Percentiles rank a stretch among this genome's conserved stretches.
Conservation (phyloP, 2,797 vertebrate species). For the Rhabdomys pumilio region DNA sequence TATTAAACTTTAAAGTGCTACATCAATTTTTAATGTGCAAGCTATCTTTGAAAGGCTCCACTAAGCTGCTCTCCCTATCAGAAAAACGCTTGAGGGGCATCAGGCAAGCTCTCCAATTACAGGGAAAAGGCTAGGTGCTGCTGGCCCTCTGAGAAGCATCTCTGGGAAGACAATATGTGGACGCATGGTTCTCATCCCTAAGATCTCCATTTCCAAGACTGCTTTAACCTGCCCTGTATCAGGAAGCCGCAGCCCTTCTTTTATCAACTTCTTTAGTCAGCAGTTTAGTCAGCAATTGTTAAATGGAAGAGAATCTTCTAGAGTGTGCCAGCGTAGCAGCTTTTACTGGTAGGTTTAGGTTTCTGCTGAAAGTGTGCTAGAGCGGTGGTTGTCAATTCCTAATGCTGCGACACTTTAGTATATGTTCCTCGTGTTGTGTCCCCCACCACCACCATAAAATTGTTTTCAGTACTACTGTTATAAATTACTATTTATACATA, state of each 20-base stretch:
- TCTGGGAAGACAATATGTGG: constrained; percentile 62
- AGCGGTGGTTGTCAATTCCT: neutral
- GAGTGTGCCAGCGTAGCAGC: neutral
- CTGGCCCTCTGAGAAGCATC: constrained; percentile 65
- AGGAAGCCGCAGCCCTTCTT: constrained; percentile 44
- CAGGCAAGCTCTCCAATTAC: constrained; percentile 70
- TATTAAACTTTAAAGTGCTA: constrained; percentile 86
- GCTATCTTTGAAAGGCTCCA: constrained; percentile 82
- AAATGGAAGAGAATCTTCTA: neutral
- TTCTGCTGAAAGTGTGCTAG: neutral
- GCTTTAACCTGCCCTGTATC: constrained; percentile 48
- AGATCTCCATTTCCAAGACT: constrained; percentile 74
- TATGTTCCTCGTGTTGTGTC: neutral
- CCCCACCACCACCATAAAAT: neutral
- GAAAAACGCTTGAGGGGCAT: constrained; percentile 74
- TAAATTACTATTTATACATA: neutral
- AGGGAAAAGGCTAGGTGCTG: constrained; percentile 62
- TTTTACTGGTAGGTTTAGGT: constrained; percentile 12
- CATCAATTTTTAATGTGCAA: constrained; percentile 88
- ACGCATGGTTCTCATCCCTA: constrained; percentile 49
- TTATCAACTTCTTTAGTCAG: constrained; percentile 56
- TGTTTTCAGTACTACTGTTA: neutral
- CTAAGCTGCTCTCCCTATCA: constrained; percentile 78
- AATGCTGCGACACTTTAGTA: neutral
- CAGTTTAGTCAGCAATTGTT: constrained; percentile 59